A percentile compares a stretch with the other conserved stretches of the same genome.
Conservation (phyloP, 2,113 vertebrate species). For the Syrrhaptes paradoxus region DNA sequence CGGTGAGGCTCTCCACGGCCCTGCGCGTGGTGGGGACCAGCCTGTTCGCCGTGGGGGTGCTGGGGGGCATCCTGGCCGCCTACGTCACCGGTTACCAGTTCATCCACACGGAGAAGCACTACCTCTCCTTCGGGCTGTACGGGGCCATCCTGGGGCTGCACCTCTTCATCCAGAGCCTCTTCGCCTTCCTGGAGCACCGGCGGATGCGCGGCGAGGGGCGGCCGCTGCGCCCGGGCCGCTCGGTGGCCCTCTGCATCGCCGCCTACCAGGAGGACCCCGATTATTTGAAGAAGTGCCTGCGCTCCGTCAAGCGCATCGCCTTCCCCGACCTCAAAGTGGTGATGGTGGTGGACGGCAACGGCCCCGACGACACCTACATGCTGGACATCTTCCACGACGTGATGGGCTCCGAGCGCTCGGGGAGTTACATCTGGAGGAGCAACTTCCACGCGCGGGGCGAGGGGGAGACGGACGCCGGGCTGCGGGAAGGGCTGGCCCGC, state of each 20-base stretch:
- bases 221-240: conserved; percentile 75
- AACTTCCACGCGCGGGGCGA: conserved; percentile 87
- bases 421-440: conserved; percentile 90
- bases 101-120: conserved; percentile 97
- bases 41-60: conserved; percentile 91
- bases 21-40: conserved; percentile 90
- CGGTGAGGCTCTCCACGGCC: conserved; percentile 87
- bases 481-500: conserved; percentile 69
- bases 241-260: conserved; percentile 93
- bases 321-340: conserved; percentile 93
- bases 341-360: conserved; percentile 95
- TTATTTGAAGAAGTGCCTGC: conserved; percentile 94
- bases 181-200: conserved; percentile 95
- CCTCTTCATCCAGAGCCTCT: conserved; percentile 94
- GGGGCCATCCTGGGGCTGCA: conserved; percentile 95
- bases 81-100: conserved; percentile 98
- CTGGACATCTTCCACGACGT: conserved; percentile 97
- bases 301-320: conserved; percentile 87
- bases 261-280: conserved; percentile 97
- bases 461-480: conserved; percentile 73
- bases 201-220: conserved; percentile 82
- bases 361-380: conserved; percentile 94
- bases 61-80: conserved; percentile 92
- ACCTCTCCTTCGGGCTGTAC: conserved; percentile 97
- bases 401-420: conserved; percentile 84